Evolutionary conservation across 2,113 vertebrate species (phyloP), one percentile per base, ranked within the genome.

Genomic region (Leucoraja erinaceus): DNA sequence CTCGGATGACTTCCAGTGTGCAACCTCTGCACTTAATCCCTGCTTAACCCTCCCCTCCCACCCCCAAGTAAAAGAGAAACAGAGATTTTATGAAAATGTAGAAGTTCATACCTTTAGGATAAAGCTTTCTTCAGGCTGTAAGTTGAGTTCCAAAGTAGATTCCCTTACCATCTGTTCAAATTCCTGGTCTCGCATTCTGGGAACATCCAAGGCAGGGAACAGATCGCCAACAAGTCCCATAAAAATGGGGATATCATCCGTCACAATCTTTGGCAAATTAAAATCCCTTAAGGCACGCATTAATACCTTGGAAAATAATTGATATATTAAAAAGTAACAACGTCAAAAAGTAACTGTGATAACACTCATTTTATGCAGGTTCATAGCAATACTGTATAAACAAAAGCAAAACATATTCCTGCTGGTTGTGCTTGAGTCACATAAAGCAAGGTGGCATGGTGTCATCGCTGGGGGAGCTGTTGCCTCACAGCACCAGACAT

Each of bases 101-200:
- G n/a, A 47, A 61, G 93, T 75, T 94, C 95, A 95, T 94, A 98
- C 97, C 96, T 97, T 97, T 93, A 98, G 96, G 93, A 98, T 94
- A 94, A 99, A 99, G 93, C 94, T 96, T 88, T 98, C 97, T 95
- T 99, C 97, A 0, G 97, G 95, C 94, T 98, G 97, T 74, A 97
- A 96, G 93, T 56, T 94, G 70, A 98, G 97, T 93, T 98, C 96
- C 94, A 97, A 93, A 38, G 96, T 96, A 72, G 96, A 96, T 70
- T 97, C 95, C 93, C 96, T 95, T 94, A 97, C 95, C 94, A 96
- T 95, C 94, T 96, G 96, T 93, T 98, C 98, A 95, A 97, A 97
- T 93, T 96, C 94, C 33, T 94, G 94, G 75, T 96, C 96, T 93
- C 95, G 96, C 93, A 94, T 96, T 94, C 97, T 96, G 4, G 93